These are phyloP conservation scores for Clunio marinus DNA, from an alignment of 2,888 invertebrate genomes.

Conservation along the genomic window DNA sequence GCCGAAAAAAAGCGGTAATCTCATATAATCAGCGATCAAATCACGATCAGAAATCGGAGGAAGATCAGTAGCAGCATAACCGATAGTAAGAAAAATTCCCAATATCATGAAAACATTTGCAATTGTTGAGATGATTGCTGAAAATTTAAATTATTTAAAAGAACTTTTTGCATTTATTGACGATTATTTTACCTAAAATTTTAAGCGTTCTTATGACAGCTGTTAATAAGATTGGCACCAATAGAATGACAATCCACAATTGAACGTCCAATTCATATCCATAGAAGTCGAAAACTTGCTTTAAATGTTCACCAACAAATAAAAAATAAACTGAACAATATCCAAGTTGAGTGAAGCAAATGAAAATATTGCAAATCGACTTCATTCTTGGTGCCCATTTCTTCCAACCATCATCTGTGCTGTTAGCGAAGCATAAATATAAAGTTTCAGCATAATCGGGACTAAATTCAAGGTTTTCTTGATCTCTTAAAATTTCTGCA, in stretches of 20 bases:
- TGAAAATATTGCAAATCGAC: constrained; percentile 73
- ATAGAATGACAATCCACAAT: constrained; percentile 69
- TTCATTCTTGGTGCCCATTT: constrained; percentile 62
- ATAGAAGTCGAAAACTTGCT: constrained; percentile 68
- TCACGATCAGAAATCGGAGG: constrained; percentile 58
- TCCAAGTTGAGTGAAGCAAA: constrained; percentile 93
- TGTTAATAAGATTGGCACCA: constrained; percentile 67
- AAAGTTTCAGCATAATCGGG: constrained; percentile 80
- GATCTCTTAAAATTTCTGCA: constrained; percentile 62
- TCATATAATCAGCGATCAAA: constrained; percentile 47
- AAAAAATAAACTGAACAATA: constrained; percentile 98
- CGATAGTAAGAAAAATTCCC: constrained; percentile 71
- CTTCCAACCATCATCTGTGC: constrained; percentile 59
- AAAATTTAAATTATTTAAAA: background rate
- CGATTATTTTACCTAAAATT: constrained; percentile 58
- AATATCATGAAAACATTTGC: constrained; percentile 73
- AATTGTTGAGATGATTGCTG: constrained; percentile 72
- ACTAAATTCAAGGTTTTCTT: constrained; percentile 56
- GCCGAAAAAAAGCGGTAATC: constrained; percentile 87
- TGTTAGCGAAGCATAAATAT: constrained; percentile 71
- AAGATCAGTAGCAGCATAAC: constrained; percentile 68
- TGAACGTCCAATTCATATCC: constrained; percentile 60
- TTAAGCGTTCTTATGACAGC: constrained; percentile 74
- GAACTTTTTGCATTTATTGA: background rate
- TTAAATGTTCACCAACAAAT: constrained; percentile 82